Evolutionary conservation across 2,797 vertebrate species (phyloP), one percentile per base, ranked within the genome.

Genomic region (Thunnus albacares): DNA sequence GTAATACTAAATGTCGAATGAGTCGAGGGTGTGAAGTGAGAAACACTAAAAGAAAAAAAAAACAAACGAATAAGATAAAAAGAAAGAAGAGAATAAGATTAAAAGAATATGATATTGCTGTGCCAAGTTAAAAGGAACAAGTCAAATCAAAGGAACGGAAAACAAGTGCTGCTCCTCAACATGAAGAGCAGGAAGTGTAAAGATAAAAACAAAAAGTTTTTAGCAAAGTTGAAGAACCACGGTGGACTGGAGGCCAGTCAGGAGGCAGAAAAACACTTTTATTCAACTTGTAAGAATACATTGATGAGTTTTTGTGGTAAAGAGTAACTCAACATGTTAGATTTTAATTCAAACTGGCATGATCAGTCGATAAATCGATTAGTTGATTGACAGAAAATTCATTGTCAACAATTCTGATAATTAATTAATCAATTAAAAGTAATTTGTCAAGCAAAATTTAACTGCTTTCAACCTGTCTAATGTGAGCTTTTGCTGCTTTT

Each of bases 201-300:
- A 60, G 64, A 73, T 69, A 63, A 52, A 81, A 80, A 55, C 20
- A 60, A 57, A 26, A 55, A 47, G 15, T 24, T 26, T 35, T 38
- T 11, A 53, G 24, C 26, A 10, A 49, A 14, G 33, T n/a, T 12
- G 14, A n/a, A 35, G 18, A n/a, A 15, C 17, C 9, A 1, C 4
- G 30, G 43, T 55, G 63, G 41, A 63, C 24, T 15, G 13, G 20
- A 43, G 17, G 55, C 45, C 43, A 51, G 56, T 17, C 56, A 24
- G 24, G 24, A 66, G 38, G 24, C 52, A 41, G 41, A 66, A 52
- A 52, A 57, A 58, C 26, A 45, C 22, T 62, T 7, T 38, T 6
- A 49, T 43, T 58, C 33, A 62, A 30, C 30, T 33, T 58, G 28
- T 51, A 45, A 62, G 22, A 26, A 8, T 11, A 6, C 5, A 9